Evolutionary conservation across 2,113 vertebrate genomes (phyloP), one percentile per base, ranked within the genome.

Genomic region (Atlantisia rogersi): DNA sequence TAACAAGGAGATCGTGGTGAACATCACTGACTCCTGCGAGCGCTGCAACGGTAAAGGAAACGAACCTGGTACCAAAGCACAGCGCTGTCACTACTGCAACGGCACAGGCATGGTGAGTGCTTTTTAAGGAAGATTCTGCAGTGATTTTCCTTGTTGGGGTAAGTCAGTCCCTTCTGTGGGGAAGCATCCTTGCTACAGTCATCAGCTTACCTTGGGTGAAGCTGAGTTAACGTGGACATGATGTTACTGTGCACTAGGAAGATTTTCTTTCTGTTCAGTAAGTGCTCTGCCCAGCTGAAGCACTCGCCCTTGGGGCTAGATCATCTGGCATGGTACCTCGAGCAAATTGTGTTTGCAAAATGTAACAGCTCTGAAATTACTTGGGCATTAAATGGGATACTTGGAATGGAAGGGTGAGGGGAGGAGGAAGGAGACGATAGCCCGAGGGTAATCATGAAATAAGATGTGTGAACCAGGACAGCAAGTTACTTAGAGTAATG

Each of bases 101-200:
- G 99, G 99, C 93, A 99, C 99, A 0, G 99, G 99, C 97, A 99
- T 99, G 99, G 99, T 99, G 55, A 98, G 98, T 18, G 10, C 13
- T 5, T 6, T 15, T 40, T 17, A 44, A 76, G 70, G 15, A 59
- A 9, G 22, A 4, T 18, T 50, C 25, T 77, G 52, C 65, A 82
- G 14, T 15, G 64, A 18, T 65, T 85, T 17, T 21, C 55, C 25
- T 86, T 48, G 10, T 1, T 9, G 25, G 59, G 62, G 5, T 31
- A 13, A 53, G 15, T 40, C 67, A 6, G 28, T 18, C n/a, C 42
- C 26, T 91, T 85, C 28, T 26, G 1, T 2, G 6, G n/a, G 11
- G 32, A 63, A 60, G 48, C 82, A 48, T 37, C 55, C 42, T 53
- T 18, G 14, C 46, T 40, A 10, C 12, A 1, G 10, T 79, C 78